A percentile compares a stretch with the other conserved stretches of the same genome.
Evolutionary conservation across 2,888 invertebrate species (phyloP).

Genomic region (Keiferia lycopersicella): DNA sequence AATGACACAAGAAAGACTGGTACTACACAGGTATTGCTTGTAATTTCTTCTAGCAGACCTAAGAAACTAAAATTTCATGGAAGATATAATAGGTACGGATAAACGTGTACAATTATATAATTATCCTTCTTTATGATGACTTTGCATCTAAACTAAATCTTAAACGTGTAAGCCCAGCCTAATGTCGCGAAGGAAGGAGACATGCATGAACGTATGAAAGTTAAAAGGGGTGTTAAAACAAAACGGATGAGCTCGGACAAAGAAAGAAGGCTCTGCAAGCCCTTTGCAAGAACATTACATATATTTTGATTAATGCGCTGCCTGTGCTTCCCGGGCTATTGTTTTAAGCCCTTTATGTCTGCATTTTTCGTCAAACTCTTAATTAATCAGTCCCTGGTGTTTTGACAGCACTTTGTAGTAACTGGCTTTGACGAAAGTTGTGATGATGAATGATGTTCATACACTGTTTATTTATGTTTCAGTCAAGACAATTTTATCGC

Average conservation of each 20-base stretch:
- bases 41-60: too few species aligned
- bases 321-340: background rate
- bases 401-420: constrained; percentile 5
- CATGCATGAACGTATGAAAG: constrained; percentile 70
- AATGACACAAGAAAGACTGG: too few species aligned
- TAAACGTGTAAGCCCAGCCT: constrained; percentile 43
- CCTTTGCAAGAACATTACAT: constrained; percentile 73
- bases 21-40: too few species aligned
- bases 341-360: constrained; percentile 24
- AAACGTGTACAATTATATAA: too few species aligned
- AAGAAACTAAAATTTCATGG: too few species aligned
- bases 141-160: background rate
- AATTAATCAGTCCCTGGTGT: constrained; percentile 31
- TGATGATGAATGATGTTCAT: background rate
- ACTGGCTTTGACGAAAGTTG: background rate
- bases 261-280: constrained; percentile 73
- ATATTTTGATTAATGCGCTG: constrained; percentile 75
- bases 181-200: constrained; percentile 62
- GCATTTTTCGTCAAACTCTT: constrained; percentile 22
- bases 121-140: too few species aligned
- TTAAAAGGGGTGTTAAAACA: constrained; percentile 80
- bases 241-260: constrained; percentile 80
- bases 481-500: too few species aligned
- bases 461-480: too few species aligned
- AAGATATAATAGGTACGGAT: too few species aligned